These are phyloP conservation scores for Tetanocera ferruginea DNA, from an alignment of 2,888 invertebrate species.

Conservation along the genomic window DNA sequence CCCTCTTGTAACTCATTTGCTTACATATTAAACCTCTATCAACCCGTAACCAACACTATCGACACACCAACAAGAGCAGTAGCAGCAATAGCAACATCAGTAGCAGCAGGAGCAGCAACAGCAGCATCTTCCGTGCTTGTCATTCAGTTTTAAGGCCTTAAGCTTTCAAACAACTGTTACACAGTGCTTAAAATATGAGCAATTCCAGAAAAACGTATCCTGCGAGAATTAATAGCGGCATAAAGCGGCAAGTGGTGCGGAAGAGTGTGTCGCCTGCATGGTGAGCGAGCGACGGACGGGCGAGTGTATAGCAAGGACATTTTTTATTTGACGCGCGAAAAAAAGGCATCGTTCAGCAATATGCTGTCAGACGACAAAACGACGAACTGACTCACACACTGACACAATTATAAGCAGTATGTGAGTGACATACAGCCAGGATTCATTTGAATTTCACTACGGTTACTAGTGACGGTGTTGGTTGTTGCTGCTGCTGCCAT, in stretches of 20 bases:
- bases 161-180: conserved; percentile 14
- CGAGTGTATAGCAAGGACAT: background rate
- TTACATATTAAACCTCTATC: no score
- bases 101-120: background rate
- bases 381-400: background rate
- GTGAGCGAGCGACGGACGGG: background rate
- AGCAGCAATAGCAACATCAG: background rate
- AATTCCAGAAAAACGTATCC: background rate
- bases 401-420: background rate
- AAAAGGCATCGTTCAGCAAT: background rate
- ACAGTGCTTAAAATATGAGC: background rate
- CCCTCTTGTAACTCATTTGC: no score
- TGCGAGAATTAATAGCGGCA: background rate
- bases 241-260: background rate
- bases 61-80: background rate
- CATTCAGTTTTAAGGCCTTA: conserved; percentile 12
- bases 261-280: background rate
- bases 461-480: no score
- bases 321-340: conserved; percentile 19
- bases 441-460: no score
- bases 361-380: background rate
- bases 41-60: no score
- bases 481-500: background rate
- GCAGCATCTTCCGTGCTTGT: conserved; percentile 8
- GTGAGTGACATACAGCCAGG: background rate